Conservation (phyloP, 1,140 invertebrate species). For the Anadara kagoshimensis region DNA sequence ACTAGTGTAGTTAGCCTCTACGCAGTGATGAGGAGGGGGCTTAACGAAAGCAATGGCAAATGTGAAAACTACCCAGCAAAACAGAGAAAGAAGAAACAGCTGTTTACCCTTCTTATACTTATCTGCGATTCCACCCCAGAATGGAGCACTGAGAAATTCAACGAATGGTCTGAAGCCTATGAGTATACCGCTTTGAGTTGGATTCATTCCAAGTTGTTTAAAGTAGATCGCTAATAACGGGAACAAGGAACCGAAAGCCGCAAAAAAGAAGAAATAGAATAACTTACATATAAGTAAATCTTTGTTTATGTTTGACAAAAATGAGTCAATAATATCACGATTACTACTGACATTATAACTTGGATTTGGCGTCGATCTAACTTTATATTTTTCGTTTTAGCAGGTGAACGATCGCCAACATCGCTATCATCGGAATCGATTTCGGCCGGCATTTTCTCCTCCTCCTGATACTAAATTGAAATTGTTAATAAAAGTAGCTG, state of each 20-base stretch:
- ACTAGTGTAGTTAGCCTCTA: conserved; percentile 82
- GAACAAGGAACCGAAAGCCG: conserved; percentile 98
- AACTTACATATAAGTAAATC: conserved; percentile 70
- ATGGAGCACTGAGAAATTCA: conserved; percentile 96
- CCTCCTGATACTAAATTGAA: too few species aligned
- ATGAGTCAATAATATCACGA: conserved; percentile 65
- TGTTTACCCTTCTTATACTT: conserved; percentile 77
- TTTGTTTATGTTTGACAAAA: conserved; percentile 67
- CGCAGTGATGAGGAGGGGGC: conserved; percentile 91
- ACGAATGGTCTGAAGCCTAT: conserved; percentile 88
- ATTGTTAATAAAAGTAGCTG: too few species aligned
- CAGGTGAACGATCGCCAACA: conserved; percentile 33
- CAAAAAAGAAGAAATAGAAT: conserved; percentile 99
- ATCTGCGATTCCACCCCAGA: conserved; percentile 97
- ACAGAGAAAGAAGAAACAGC: conserved; percentile 91
- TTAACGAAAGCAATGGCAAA: conserved; percentile 95
- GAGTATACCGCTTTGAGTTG: conserved; percentile 92
- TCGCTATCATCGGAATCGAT: conserved; percentile 54
- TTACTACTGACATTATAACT: conserved; percentile 71
- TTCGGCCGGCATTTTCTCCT: conserved; percentile 43
- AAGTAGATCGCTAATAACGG: conserved; percentile 99
- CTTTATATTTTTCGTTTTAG: conserved; percentile 38
- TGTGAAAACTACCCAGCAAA: conserved; percentile 97
- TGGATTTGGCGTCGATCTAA: conserved; percentile 77
- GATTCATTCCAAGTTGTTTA: conserved; percentile 98